Base-by-base conservation (phyloP, 2,797 vertebrate genomes). In the Brotula barbata region DNA sequence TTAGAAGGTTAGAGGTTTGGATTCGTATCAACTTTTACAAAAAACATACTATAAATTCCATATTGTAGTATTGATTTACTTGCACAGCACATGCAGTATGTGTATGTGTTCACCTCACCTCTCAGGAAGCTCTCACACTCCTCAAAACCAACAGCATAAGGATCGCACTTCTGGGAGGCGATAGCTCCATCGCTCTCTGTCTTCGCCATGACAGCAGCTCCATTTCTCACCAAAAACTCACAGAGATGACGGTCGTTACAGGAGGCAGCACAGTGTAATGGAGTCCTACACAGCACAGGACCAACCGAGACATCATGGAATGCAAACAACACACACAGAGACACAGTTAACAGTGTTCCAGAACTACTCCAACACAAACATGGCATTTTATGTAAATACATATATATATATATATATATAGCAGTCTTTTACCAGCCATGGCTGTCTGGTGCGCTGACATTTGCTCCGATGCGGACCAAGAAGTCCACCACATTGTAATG, bases 401-500 rank as follows among this genome's bases (percentile, higher is more conserved):
- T n/a, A n/a, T n/a, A n/a, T n/a, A n/a, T n/a, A n/a, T n/a, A n/a
- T n/a, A n/a, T n/a, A n/a, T n/a, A n/a, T n/a, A n/a, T n/a, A n/a
- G n/a, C n/a, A n/a, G n/a, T n/a, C n/a, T n/a, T n/a, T 89, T 79
- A 96, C 95, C 95, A 96, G 68, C 94, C 94, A 0, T 96, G 94
- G 78, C 95, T 97, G 82, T 97, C 95, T 0, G 94, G 92, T 1
- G 95, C 90, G 19, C 95, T 96, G 75, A 95, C 91, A 0, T 96
- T 94, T 82, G 92, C 94, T 0, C 95, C 95, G 0, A 88, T 85
- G 5, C 86, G 90, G 40, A 97, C 93, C 33, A 97, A 92, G 68
- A 96, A 95, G 58, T 94, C 94, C 14, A 95, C 95, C 0, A 98
- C 90, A 2, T 83, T 58, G 53, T 92, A 92, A 77, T 96, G 95